Conservation (phyloP, 2,113 vertebrate genomes). For the Pogona vitticeps region DNA sequence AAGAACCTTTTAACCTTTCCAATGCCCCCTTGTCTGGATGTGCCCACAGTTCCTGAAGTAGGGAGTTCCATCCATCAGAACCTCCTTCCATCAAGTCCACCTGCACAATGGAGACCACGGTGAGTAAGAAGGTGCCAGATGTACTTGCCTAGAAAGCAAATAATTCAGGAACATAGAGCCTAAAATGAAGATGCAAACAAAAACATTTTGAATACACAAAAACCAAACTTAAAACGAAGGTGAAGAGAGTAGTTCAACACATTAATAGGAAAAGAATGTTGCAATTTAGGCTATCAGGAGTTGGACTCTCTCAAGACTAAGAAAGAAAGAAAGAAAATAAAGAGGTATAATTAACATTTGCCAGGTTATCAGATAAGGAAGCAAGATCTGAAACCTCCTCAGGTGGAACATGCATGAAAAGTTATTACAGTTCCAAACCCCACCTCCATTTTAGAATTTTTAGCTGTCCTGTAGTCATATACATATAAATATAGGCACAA, state of each 20-base stretch:
- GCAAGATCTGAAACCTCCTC: slow-evolving; percentile 57
- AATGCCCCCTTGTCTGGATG: too few relatives aligned
- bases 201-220: not conserved
- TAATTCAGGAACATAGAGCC: not conserved
- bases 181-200: not conserved
- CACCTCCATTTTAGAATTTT: slow-evolving; percentile 21
- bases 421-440: slow-evolving; percentile 58
- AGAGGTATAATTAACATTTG: slow-evolving; percentile 21
- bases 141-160: not conserved
- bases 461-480: not conserved
- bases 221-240: not conserved
- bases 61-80: not conserved
- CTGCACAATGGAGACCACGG: not conserved
- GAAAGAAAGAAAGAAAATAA: not conserved
- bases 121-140: not conserved
- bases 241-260: rapidly evolving
- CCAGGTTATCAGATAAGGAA: slow-evolving; percentile 15
- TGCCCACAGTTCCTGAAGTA: not conserved
- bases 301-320: not conserved
- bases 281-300: too few relatives aligned
- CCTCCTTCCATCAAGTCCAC: not conserved
- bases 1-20: too few relatives aligned
- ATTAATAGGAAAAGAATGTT: not conserved
- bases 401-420: slow-evolving; percentile 60
- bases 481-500: not conserved